Conservation (phyloP, 2,797 vertebrate species). For the Pipistrellus pipistrellus region DNA sequence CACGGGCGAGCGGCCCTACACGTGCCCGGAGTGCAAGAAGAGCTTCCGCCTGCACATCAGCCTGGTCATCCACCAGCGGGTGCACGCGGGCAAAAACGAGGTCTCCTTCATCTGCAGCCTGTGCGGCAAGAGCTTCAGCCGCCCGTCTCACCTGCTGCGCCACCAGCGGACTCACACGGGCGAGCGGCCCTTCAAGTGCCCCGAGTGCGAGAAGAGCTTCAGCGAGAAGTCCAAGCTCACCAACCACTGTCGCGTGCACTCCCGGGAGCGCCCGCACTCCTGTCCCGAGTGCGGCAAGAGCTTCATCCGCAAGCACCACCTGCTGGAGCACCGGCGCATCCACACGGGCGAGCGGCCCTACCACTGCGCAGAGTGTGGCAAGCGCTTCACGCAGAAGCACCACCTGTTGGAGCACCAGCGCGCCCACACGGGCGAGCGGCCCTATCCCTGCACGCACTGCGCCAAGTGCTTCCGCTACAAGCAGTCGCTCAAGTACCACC, state of each 20-base stretch:
- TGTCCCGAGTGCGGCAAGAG: slow-evolving; percentile 90
- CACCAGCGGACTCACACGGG: slow-evolving; percentile 91
- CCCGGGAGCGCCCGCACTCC: slow-evolving; percentile 89
- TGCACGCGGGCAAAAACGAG: slow-evolving; percentile 95
- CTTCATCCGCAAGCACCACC: slow-evolving; percentile 91
- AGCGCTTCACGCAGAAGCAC: slow-evolving; percentile 91
- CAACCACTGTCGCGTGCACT: slow-evolving; percentile 91
- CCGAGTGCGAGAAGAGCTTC: slow-evolving; percentile 91
- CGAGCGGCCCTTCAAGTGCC: slow-evolving; percentile 91
- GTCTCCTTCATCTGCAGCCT: slow-evolving; percentile 95
- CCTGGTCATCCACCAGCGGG: slow-evolving; percentile 96
- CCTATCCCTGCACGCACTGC: slow-evolving; percentile 90
- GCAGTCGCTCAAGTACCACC: slow-evolving; percentile 91
- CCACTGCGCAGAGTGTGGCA: slow-evolving; percentile 90
- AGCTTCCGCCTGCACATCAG: slow-evolving; percentile 98
- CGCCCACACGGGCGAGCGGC: slow-evolving; percentile 90
- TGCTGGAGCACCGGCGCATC: slow-evolving; percentile 90
- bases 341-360: slow-evolving; percentile 89
- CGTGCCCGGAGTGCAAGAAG: slow-evolving; percentile 96
- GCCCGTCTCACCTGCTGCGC: slow-evolving; percentile 89
- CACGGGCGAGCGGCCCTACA: slow-evolving; percentile 96
- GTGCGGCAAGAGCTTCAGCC: slow-evolving; percentile 92
- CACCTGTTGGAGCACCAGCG: slow-evolving; percentile 91
- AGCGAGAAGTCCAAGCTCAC: slow-evolving; percentile 91
- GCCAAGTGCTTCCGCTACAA: slow-evolving; percentile 92